Evolutionary conservation across 2,888 invertebrate species (phyloP).

Genomic region (Tupiocoris notatus): DNA sequence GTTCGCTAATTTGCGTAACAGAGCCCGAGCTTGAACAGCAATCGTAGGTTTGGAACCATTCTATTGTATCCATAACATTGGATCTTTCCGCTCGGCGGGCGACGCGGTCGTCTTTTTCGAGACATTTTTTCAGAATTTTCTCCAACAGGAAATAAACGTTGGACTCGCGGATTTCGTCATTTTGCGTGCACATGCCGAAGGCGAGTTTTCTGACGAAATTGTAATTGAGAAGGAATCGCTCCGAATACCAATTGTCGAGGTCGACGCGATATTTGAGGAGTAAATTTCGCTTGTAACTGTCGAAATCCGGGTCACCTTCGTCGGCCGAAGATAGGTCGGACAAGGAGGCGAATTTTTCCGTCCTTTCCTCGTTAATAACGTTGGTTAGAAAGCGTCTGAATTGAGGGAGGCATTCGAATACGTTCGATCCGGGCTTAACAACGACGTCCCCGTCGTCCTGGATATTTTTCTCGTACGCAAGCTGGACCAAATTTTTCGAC

Average conservation of each 20-base stretch:
- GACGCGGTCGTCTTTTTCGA: not conserved
- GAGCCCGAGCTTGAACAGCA: constrained; percentile 24
- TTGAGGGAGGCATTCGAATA: constrained; percentile 6
- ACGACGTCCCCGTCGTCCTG: not conserved
- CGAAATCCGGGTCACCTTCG: not conserved
- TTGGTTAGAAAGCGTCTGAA: constrained; percentile 7
- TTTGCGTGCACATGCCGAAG: constrained; percentile 8
- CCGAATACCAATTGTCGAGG: constrained; percentile 17
- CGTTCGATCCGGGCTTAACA: not conserved
- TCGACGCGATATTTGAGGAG: constrained; percentile 19
- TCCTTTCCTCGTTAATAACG: not conserved
- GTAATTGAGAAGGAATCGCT: constrained; percentile 22
- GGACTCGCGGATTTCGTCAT: constrained; percentile 14
- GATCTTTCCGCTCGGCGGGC: not conserved
- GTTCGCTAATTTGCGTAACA: constrained; percentile 14
- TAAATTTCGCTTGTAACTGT: constrained; percentile 5
- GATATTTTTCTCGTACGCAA: constrained; percentile 20
- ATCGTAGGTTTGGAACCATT: constrained; percentile 12
- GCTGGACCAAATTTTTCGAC: constrained; percentile 12
- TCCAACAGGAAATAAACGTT: constrained; percentile 26
- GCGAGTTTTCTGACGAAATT: constrained; percentile 21
- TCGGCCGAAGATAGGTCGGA: not conserved
- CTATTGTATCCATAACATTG: not conserved
- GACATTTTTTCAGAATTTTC: constrained; percentile 7
- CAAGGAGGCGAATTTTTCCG: constrained; percentile 9